These are phyloP conservation scores for Metellina segmentata DNA, from an alignment of 2,888 invertebrate genomes.

Conservation along the genomic window DNA sequence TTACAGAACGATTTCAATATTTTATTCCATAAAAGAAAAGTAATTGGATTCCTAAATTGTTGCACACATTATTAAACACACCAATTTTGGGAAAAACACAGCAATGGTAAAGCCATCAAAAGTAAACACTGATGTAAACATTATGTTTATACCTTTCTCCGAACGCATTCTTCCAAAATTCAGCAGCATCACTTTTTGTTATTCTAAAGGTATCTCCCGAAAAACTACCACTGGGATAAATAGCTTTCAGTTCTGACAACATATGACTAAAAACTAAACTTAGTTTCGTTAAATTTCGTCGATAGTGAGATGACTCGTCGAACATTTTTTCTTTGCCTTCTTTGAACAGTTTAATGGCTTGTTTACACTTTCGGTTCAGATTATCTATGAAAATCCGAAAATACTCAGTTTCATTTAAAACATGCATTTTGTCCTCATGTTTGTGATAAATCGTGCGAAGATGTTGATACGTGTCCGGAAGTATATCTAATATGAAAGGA, in stretches of 20 bases:
- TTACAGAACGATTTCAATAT: too few species aligned
- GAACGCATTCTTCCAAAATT: constrained; percentile 98
- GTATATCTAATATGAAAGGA: constrained; percentile 98
- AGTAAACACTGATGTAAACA: constrained; percentile 71
- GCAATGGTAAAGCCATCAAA: neutral
- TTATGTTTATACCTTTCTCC: constrained; percentile 90
- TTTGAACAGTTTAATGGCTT: constrained; percentile 98
- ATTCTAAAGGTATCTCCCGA: constrained; percentile 98
- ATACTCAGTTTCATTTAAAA: constrained; percentile 93
- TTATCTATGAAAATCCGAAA: constrained; percentile 99
- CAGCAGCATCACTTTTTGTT: constrained; percentile 99
- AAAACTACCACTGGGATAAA: constrained; percentile 97
- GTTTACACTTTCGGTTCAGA: constrained; percentile 98
- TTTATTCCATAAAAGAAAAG: too few species aligned
- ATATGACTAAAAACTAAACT: constrained; percentile 99
- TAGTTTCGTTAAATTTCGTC: constrained; percentile 97
- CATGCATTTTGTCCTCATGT: constrained; percentile 96
- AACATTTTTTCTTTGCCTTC: constrained; percentile 99
- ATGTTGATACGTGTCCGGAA: constrained; percentile 99
- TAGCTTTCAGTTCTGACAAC: constrained; percentile 98
- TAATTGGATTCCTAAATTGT: too few species aligned
- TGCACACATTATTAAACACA: too few species aligned
- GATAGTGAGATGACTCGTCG: constrained; percentile 96
- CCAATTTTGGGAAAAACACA: neutral
- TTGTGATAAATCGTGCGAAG: constrained; percentile 96